Evolutionary conservation across 2,797 vertebrate genomes (phyloP), one percentile per base, ranked within the genome.

Genomic region (Pangasius macronema): DNA sequence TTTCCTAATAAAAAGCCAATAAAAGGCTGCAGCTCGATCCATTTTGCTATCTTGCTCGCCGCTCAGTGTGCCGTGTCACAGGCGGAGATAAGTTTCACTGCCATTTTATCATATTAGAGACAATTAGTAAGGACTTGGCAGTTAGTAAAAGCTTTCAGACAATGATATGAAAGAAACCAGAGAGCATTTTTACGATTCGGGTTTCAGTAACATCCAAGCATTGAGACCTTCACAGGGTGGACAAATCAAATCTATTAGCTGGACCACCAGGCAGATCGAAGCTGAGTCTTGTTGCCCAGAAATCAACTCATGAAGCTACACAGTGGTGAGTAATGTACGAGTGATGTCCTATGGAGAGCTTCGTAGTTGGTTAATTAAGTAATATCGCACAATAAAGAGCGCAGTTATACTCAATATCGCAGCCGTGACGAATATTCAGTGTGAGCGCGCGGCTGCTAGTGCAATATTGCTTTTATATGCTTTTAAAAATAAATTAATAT

Each of bases 81-180:
- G 81, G 83, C 57, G 85, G 82, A 84, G 89, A 89, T 84, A 91
- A 81, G 83, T 90, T 90, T 89, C 87, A 90, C 86, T 81, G 86
- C 59, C 59, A 42, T 79, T 75, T 91, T 90, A 92, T 90, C 87
- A 83, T 82, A 89, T 90, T 87, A 90, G 46, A 70, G 72, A 76
- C 67, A 90, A 90, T 90, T 91, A 91, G 88, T 46, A 51, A 70
- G n/a, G 81, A 75, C 86, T 88, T 88, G 86, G 77, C 88, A 89
- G 85, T 91, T 85, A 87, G 87, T 85, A 87, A 85, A 72, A 86
- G 82, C 63, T 84, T 82, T 90, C 68, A 51, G 27, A 67, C 8
- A 3, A 49, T 67, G 42, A 84, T 88, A 73, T 85, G 86, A 89
- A 87, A 67, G 55, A 61, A 42, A 61, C 33, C 55, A 16, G 61